These are phyloP conservation scores for Sitta carolinensis DNA, from an alignment of 2,797 vertebrate genomes.

Conservation along the genomic window DNA sequence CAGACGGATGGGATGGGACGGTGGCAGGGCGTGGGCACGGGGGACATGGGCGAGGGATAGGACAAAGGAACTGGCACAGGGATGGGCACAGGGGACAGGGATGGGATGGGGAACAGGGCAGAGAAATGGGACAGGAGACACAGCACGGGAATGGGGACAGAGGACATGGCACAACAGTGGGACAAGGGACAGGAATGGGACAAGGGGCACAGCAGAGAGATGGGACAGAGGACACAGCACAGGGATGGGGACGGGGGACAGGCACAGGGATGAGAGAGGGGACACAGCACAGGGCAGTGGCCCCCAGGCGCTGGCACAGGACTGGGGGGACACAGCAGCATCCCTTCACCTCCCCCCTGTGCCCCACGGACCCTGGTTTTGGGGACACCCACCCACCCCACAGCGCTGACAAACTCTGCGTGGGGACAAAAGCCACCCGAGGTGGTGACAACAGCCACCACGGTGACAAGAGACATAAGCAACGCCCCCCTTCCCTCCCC, in stretches of 20 bases:
- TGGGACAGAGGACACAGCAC: background rate
- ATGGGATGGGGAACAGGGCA: background rate
- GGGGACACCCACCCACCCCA: rapidly evolving
- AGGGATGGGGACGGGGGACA: background rate
- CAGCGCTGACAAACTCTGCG: too few relatives aligned
- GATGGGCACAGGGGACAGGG: too few relatives aligned
- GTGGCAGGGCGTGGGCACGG: background rate
- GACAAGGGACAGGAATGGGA: background rate
- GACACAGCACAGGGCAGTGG: background rate
- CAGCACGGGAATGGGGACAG: background rate
- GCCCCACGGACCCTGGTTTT: background rate
- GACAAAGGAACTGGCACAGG: background rate
- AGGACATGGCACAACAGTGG: background rate
- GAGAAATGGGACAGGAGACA: background rate
- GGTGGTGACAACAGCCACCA: background rate
- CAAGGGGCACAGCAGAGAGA: background rate
- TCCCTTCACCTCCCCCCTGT: background rate
- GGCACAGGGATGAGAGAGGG: too few relatives aligned
- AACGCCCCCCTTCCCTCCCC: too few relatives aligned
- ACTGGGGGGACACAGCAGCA: rapidly evolving
- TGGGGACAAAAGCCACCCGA: background rate
- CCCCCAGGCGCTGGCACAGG: too few relatives aligned
- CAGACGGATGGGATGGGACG: rapidly evolving
- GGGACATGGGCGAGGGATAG: background rate
- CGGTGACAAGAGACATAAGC: too few relatives aligned